These are phyloP conservation scores for Noctua comes DNA, from an alignment of 2,888 invertebrate genomes.

Conservation along the genomic window DNA sequence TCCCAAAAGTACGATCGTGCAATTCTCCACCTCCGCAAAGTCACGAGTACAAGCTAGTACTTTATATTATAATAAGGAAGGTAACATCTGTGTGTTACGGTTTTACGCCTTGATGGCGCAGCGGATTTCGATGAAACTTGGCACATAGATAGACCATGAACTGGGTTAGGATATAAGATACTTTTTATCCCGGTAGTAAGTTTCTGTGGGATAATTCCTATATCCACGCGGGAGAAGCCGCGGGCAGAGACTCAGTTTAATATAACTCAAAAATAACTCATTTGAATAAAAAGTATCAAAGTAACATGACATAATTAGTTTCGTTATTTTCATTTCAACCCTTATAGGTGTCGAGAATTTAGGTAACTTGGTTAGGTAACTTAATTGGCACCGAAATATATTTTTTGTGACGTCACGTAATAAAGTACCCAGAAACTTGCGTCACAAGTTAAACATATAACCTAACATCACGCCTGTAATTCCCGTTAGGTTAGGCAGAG, in stretches of 20 bases:
- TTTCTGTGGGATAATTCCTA: neutral
- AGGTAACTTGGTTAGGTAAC: neutral
- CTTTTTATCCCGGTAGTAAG: neutral
- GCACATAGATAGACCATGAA: neutral
- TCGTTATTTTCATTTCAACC: neutral
- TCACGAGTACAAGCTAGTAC: no score
- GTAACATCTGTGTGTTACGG: neutral
- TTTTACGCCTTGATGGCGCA: neutral
- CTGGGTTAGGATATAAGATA: neutral
- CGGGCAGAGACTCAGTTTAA: neutral
- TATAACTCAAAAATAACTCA: neutral
- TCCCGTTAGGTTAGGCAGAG: neutral
- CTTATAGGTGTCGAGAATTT: neutral
- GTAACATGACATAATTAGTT: neutral
- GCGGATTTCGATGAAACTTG: neutral
- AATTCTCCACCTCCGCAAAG: no score
- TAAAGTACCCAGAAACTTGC: neutral
- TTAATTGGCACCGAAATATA: neutral
- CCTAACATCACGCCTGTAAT: neutral
- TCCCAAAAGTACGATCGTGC: no score
- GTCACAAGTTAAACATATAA: conserved; percentile 7
- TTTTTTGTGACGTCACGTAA: neutral
- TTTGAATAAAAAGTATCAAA: neutral
- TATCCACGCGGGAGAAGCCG: neutral
- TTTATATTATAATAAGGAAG: neutral